Evolutionary conservation across 2,888 invertebrate genomes (phyloP), one percentile per base, ranked within the genome.

Genomic region (Cryptocephalus primarius): DNA sequence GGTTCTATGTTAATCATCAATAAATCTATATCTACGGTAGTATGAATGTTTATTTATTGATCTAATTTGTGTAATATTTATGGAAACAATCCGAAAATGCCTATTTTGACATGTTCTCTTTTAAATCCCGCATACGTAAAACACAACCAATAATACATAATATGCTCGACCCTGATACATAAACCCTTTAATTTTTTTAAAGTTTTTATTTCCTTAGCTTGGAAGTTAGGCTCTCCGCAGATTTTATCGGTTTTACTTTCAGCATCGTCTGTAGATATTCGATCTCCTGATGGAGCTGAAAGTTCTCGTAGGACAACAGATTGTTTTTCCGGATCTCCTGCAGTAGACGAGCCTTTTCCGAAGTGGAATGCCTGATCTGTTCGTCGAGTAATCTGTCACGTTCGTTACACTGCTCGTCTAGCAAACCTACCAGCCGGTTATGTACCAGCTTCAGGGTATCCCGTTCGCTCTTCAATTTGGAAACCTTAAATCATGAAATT

Each of bases 391-490:
- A 33, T n/a, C 56, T 48, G 45, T 67, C 64, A 39, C 60, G 58
- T 47, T 65, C 65, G 59, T 64, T 60, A 40, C 62, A 64, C 44
- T 65, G 65, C 10, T 57, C 48, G 44, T 67, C 61, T 40, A 68
- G 48, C 14, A 68, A 43, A 38, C 51, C 55, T 9, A 66, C 62
- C 40, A 68, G 48, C 48, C 64, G 60, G 48, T 64, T 62, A 44
- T 68, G 67, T 14, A 62, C 63, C 40, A 64, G 38, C 45, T 58
- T 55, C 32, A 69, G 46, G 1, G 65, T 64, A 43, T 66, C 61
- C 41, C 64, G 54, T 47, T 67, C 62, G 31, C 51, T 56, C 53
- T 56, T 63, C 14, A 68, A 50, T 48, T 56, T 59, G 1, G 40
- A 39, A 44, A 65, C 60, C 64, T n/a, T n/a, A n/a, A n/a, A n/a